Conservation (phyloP, 2,797 vertebrate genomes). For the Heterohyrax brucei region DNA sequence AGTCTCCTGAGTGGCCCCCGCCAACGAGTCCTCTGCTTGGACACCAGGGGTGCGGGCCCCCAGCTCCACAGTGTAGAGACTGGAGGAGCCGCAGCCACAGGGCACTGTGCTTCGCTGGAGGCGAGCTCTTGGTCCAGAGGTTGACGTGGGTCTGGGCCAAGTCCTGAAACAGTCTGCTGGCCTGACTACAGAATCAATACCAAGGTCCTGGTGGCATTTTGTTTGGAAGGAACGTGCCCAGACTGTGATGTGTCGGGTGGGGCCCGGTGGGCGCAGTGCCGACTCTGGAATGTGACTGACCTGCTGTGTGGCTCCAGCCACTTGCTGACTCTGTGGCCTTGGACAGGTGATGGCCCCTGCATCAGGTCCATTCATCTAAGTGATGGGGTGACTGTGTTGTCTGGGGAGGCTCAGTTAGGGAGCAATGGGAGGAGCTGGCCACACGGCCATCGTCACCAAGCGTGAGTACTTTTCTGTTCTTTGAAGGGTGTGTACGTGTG, state of each 20-base stretch:
- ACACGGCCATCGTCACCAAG: rapidly evolving
- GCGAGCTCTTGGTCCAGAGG: rapidly evolving
- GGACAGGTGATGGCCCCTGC: background rate
- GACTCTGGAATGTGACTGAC: background rate
- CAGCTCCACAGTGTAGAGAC: rapidly evolving
- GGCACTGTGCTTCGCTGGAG: rapidly evolving
- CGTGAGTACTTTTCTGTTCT: background rate
- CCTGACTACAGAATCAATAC: background rate
- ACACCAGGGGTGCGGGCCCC: rapidly evolving
- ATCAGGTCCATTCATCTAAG: background rate
- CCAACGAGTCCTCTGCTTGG: rapidly evolving
- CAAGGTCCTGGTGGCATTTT: background rate
- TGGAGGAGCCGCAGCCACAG: rapidly evolving
- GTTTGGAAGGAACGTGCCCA: constrained; percentile 53
- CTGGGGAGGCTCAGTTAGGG: rapidly evolving
- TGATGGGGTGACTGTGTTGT: too few species aligned
- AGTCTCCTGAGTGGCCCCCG: background rate
- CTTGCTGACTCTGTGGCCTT: background rate
- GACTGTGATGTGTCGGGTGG: background rate
- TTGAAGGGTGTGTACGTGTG: background rate
- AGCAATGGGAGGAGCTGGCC: background rate
- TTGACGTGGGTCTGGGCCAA: background rate
- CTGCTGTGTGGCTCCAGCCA: background rate
- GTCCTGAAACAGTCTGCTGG: background rate
- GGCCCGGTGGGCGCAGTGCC: background rate